Evolutionary conservation across 2,113 vertebrate genomes (phyloP).

Genomic region (Panthera uncia): DNA sequence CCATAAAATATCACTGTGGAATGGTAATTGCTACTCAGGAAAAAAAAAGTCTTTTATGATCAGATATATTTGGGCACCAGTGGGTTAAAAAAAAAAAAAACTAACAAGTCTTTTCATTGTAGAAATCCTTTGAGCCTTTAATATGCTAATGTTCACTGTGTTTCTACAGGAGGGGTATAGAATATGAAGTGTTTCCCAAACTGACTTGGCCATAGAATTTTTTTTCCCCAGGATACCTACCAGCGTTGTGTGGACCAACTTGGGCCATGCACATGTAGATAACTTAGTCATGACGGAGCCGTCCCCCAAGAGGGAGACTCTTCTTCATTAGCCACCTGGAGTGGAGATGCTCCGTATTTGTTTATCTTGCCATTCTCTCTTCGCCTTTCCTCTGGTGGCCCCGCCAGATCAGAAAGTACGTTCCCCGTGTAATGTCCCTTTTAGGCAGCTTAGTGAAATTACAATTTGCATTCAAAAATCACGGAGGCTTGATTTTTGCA

Average conservation of each 20-base stretch:
- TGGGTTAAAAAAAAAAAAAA: slow-evolving; percentile 35
- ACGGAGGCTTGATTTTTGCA: slow-evolving; percentile 52
- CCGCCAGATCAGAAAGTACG: neutral
- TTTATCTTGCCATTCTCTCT: neutral
- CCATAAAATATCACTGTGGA: neutral
- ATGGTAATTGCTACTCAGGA: neutral
- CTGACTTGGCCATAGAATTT: neutral
- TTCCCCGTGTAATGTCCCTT: neutral
- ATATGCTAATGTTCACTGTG: slow-evolving; percentile 57
- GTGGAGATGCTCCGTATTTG: neutral
- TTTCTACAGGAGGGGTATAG: neutral
- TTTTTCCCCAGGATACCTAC: neutral
- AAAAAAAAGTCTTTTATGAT: neutral
- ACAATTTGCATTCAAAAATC: slow-evolving; percentile 55
- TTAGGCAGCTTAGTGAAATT: slow-evolving; percentile 57
- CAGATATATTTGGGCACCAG: slow-evolving; percentile 12
- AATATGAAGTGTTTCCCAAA: slow-evolving; percentile 62
- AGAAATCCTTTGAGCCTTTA: slow-evolving; percentile 58
- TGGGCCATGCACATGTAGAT: neutral
- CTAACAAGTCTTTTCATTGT: slow-evolving; percentile 39
- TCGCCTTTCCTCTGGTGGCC: slow-evolving; percentile 10
- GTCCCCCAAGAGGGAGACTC: neutral
- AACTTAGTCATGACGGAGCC: neutral
- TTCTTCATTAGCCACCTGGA: neutral
- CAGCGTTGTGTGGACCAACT: neutral